Evolutionary conservation across 2,888 invertebrate genomes (phyloP).

Genomic region (Loripinus fragilis): DNA sequence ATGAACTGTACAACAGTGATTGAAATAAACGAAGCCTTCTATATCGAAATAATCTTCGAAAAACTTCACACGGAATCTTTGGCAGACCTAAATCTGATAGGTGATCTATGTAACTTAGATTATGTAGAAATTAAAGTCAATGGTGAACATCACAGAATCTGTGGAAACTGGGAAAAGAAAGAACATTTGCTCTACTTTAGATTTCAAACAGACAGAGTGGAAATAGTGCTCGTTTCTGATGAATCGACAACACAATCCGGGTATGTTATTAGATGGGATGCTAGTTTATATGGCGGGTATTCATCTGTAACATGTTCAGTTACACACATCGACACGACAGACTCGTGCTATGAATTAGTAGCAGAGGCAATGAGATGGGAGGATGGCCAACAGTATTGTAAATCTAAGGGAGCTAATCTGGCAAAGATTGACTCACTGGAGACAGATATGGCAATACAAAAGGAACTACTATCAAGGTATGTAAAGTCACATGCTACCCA

Average conservation of each 20-base stretch:
- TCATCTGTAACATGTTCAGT: not conserved
- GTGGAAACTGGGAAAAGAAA: conserved; percentile 67
- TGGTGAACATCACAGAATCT: conserved; percentile 43
- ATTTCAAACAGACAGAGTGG: conserved; percentile 43
- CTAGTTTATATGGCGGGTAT: not conserved
- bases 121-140: conserved; percentile 64
- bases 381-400: not conserved
- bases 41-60: conserved; percentile 62
- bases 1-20: conserved; percentile 61
- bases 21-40: conserved; percentile 21
- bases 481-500: no score
- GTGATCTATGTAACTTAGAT: conserved; percentile 61
- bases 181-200: conserved; percentile 61
- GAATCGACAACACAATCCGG: not conserved
- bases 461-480: not conserved
- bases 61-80: conserved; percentile 64
- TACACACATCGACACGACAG: not conserved
- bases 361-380: not conserved
- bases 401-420: not conserved
- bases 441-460: not conserved
- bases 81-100: conserved; percentile 38
- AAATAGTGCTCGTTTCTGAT: conserved; percentile 63
- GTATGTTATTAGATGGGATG: not conserved
- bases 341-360: not conserved
- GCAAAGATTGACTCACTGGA: not conserved